Evolutionary conservation across 2,888 invertebrate genomes (phyloP).

Genomic region (Dicroscelio sp.): DNA sequence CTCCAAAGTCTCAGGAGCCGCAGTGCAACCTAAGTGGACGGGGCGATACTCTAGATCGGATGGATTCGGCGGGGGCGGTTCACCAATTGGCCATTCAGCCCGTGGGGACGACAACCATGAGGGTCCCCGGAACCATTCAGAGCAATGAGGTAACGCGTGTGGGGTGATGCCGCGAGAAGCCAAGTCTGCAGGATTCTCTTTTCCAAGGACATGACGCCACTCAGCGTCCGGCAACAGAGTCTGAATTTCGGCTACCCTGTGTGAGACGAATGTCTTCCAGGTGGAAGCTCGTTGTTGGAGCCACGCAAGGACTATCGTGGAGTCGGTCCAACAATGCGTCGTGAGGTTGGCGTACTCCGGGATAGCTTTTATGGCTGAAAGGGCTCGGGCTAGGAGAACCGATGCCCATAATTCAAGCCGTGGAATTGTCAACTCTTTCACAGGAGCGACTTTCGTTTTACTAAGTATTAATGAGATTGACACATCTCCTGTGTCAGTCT

Average conservation of each 20-base stretch:
- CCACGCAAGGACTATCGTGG: constrained; percentile 72
- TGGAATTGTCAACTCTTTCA: not conserved
- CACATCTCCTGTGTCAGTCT: not conserved
- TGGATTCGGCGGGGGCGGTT: no score
- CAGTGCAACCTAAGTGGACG: no score
- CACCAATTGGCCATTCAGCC: not conserved
- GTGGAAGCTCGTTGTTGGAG: not conserved
- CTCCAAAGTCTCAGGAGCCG: not conserved
- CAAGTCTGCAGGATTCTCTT: no score
- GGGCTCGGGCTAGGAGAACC: not conserved
- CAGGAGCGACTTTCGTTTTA: not conserved
- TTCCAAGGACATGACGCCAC: no score
- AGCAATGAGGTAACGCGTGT: not conserved
- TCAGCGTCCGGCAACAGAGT: no score
- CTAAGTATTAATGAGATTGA: not conserved
- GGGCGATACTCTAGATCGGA: not conserved
- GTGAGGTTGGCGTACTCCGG: not conserved
- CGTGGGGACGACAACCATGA: not conserved
- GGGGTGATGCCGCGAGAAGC: not conserved
- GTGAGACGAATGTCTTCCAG: not conserved
- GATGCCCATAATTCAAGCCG: constrained; percentile 10
- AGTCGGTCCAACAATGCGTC: constrained; percentile 68
- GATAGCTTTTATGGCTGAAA: not conserved
- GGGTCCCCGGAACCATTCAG: not conserved
- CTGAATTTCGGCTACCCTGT: not conserved